A percentile compares a stretch with the other conserved stretches of the same genome.
Conservation (phyloP, 1,140 invertebrate species). For the Nasonia longicornis region DNA sequence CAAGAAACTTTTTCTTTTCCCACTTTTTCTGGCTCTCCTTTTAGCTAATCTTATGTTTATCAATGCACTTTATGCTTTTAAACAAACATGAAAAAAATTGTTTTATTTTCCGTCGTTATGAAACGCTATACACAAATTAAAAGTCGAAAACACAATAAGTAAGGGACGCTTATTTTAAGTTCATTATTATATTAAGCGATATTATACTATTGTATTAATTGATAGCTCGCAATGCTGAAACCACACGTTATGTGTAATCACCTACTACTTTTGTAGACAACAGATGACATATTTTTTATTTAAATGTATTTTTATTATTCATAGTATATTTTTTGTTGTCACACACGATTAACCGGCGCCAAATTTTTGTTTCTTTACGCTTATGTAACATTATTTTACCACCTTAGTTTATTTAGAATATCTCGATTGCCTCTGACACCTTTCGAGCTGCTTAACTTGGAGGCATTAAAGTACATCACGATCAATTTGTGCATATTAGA, state of each 20-base stretch:
- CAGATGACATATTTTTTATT: slow-evolving; percentile 9
- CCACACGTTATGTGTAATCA: background rate
- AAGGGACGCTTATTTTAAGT: slow-evolving; percentile 24
- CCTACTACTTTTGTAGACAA: background rate
- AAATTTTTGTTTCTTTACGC: slow-evolving; percentile 48
- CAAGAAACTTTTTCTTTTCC: slow-evolving; percentile 66
- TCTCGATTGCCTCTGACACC: slow-evolving; percentile 46
- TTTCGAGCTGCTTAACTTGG: slow-evolving; percentile 38
- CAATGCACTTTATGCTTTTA: slow-evolving; percentile 43
- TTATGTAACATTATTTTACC: slow-evolving; percentile 41
- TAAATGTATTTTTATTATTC: background rate
- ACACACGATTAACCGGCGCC: slow-evolving; percentile 30
- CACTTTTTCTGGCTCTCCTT: slow-evolving; percentile 52
- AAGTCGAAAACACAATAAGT: slow-evolving; percentile 33
- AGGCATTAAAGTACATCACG: slow-evolving; percentile 25
- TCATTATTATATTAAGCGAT: slow-evolving; percentile 1
- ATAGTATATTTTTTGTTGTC: background rate
- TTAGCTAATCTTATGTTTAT: slow-evolving; percentile 45
- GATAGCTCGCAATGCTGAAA: background rate
- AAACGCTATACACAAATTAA: slow-evolving; percentile 25
- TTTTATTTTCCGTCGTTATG: slow-evolving; percentile 22
- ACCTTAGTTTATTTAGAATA: slow-evolving; percentile 32
- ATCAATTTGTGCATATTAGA: background rate
- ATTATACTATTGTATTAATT: background rate
- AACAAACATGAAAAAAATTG: slow-evolving; percentile 19